Base-by-base conservation (phyloP, 2,888 invertebrate species). In the Plebejus melissa region DNA sequence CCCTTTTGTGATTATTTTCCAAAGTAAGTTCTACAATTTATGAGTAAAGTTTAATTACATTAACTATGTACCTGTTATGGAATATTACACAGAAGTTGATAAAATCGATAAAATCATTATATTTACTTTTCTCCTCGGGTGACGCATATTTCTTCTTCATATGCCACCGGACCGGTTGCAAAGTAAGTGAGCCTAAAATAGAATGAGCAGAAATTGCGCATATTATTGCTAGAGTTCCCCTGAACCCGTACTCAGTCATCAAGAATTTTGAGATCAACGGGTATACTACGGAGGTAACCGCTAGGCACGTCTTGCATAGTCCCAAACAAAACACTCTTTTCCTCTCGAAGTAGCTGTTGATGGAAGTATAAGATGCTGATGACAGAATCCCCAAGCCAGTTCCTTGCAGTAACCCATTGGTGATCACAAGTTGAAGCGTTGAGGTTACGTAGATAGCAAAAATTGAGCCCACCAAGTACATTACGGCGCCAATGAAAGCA, bases 101-200 rank as follows among this genome's bases (percentile, higher is more conserved):
- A 50, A 50, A 11, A 50, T 11, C 46, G 11, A 50, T 50, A 50
- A 65, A 60, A 60, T 28, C 28, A 60, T 28, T 11, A 38, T 69
- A 69, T 38, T 28, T 16, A 72, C 72, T 22, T 71, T 41, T 28
- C 11, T 50, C 50, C 13, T 72, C 72, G 6, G 16, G 22, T 4
- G 71, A 28, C 5, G 22, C 46, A 16, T 28, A 28, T 76, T 87
- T 85, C 75, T 90, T 91, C 2, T 94, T 93, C 94, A 95, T 94
- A 80, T 97, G 95, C 96, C 96, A 96, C 81, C 96, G 94, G 0
- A 96, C 96, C 2, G 97, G 96, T 81, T 96, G 96, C 94, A 96
- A 94, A 74, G 96, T 90, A 58, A 95, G 81, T 87, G 96, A 96
- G 7, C 96, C 96, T 28, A 95, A 90, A 81, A 97, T 93, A 76